phyloP scores from a whole-genome alignment of 2,888 invertebrate species.

The Conchocele bisecta region DNA sequence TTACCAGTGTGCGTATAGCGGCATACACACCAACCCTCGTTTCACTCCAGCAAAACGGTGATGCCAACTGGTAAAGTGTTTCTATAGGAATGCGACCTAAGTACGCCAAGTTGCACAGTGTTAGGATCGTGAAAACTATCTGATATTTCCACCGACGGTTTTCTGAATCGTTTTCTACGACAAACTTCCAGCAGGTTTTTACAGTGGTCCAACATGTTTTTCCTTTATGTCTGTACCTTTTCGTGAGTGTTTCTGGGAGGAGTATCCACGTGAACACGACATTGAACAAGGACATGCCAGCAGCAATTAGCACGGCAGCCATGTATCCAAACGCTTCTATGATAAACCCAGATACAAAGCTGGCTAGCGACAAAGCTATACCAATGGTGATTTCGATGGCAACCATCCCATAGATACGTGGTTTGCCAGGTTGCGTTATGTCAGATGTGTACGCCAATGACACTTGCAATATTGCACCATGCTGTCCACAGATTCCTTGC shows the following conservation, averaged over 20 bases:
- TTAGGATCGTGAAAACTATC: neutral
- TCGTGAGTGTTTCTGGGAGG: neutral
- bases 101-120: neutral
- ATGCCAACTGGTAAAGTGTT: constrained; percentile 35
- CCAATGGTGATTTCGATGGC: constrained; percentile 15
- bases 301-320: neutral
- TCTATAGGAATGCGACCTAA: neutral
- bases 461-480: constrained; percentile 4
- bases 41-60: constrained; percentile 42
- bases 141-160: constrained; percentile 10
- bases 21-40: constrained; percentile 33
- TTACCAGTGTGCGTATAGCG: neutral
- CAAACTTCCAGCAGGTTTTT: neutral
- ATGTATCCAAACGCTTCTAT: constrained; percentile 6
- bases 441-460: constrained; percentile 33
- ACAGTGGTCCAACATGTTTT: neutral
- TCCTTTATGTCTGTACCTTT: neutral
- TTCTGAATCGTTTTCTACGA: neutral
- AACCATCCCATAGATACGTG: constrained; percentile 14
- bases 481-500: constrained; percentile 44
- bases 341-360: constrained; percentile 17
- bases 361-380: neutral
- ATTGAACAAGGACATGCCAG: neutral
- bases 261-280: neutral
- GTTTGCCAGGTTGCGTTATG: constrained; percentile 21